Percentiles rank a stretch among this genome's conserved stretches.
Evolutionary conservation across 2,888 invertebrate genomes (phyloP).

Genomic region (Conops quadrifasciatus): DNA sequence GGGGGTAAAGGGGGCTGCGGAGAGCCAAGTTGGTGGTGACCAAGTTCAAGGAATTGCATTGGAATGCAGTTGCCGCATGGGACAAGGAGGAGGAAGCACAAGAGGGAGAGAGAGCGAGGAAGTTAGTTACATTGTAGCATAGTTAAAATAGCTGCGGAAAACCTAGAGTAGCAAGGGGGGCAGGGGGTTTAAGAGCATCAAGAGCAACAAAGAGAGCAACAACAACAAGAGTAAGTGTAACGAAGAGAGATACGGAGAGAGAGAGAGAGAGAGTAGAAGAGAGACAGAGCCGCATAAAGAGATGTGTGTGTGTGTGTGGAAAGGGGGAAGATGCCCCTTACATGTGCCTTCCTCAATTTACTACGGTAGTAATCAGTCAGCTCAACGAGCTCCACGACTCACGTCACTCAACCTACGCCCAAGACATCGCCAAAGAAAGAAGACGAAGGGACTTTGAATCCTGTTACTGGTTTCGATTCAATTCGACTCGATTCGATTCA

Average conservation of each 20-base stretch:
- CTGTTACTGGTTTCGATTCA: neutral
- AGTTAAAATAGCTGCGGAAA: neutral
- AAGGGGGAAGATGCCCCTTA: no score
- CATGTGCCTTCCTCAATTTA: conserved; percentile 10
- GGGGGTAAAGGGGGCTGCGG: neutral
- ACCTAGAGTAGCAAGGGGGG: neutral
- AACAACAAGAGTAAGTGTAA: conserved; percentile 10
- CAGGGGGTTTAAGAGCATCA: neutral
- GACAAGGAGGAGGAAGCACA: neutral
- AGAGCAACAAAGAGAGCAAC: no score
- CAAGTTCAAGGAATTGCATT: conserved; percentile 10
- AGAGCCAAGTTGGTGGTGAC: neutral
- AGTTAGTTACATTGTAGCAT: neutral
- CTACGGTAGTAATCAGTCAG: no score
- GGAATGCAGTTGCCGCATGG: neutral
- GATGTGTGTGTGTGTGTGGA: no score
- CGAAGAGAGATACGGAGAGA: neutral
- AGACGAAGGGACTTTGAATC: neutral
- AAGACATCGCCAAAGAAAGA: neutral
- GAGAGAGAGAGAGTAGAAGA: neutral
- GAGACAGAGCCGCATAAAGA: neutral
- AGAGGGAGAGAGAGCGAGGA: neutral
- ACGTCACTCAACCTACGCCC: neutral
- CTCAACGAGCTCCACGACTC: no score
- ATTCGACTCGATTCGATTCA: conserved; percentile 8